A percentile compares a stretch with the other conserved stretches of the same genome.
These are phyloP conservation scores for Pseudomyrmex dendroicus DNA, from an alignment of 1,140 invertebrate species.

Conservation along the genomic window DNA sequence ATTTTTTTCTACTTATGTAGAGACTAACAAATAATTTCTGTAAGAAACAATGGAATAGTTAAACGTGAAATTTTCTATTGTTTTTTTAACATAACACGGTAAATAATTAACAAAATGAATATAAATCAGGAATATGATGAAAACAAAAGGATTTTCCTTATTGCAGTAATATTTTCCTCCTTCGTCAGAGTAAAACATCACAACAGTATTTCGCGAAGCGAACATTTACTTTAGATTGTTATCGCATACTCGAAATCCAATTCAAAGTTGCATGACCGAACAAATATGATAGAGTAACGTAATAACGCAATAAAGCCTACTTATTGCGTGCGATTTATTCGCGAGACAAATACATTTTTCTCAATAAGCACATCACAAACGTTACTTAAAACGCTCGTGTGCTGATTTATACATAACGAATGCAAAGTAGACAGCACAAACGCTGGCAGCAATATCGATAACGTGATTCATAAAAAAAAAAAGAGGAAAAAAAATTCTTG, in stretches of 20 bases:
- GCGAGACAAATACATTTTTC: background rate
- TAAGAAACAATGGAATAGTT: background rate
- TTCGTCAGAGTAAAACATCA: constrained; percentile 32
- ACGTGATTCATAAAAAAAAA: constrained; percentile 32
- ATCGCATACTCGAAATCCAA: background rate
- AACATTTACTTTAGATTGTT: constrained; percentile 32
- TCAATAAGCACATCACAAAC: constrained; percentile 30
- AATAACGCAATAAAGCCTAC: background rate
- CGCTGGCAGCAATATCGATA: constrained; percentile 16
- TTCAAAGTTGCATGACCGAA: background rate
- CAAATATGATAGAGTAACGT: background rate
- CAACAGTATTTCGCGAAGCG: background rate
- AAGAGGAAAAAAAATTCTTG: constrained; percentile 36
- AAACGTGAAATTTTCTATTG: background rate
- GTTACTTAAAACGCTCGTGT: constrained; percentile 11
- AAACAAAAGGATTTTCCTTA: background rate
- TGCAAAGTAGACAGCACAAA: background rate
- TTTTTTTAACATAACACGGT: background rate
- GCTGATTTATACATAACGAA: background rate
- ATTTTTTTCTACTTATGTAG: background rate
- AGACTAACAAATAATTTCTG: background rate
- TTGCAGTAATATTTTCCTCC: background rate
- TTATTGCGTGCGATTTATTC: constrained; percentile 3
- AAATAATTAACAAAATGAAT: constrained; percentile 5
- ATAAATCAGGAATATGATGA: background rate